A percentile compares a stretch with the other conserved stretches of the same genome.
Conservation (phyloP, 2,797 vertebrate genomes). For the Pogonophryne albipinna region DNA sequence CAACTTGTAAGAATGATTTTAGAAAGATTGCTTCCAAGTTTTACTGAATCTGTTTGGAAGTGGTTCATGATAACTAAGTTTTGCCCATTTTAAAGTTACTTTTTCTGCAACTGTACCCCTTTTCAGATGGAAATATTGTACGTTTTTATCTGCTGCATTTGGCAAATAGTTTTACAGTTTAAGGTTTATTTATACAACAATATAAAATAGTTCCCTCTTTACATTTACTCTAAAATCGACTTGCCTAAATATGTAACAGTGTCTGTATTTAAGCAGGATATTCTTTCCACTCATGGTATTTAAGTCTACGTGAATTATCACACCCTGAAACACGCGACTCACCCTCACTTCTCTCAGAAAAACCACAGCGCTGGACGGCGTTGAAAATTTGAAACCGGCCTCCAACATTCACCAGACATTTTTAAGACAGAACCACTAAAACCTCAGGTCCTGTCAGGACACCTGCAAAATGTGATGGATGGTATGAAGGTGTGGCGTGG, state of each 20-base stretch:
- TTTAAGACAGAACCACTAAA: constrained; percentile 39
- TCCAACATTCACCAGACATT: constrained; percentile 63
- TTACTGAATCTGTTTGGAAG: too few relatives aligned
- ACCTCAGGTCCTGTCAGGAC: constrained; percentile 57
- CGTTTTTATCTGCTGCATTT: too few relatives aligned
- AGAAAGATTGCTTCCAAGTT: too few relatives aligned
- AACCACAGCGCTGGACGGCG: constrained; percentile 48
- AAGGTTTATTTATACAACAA: too few relatives aligned
- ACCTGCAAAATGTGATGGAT: constrained; percentile 59
- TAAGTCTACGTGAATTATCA: constrained; percentile 32
- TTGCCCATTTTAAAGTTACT: too few relatives aligned
- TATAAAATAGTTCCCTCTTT: not conserved
- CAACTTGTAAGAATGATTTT: too few relatives aligned
- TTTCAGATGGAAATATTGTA: too few relatives aligned
- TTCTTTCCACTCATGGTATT: constrained; percentile 14
- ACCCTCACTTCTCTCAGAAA: constrained; percentile 38
- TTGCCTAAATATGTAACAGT: not conserved
- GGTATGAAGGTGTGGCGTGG: constrained; percentile 24
- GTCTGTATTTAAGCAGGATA: constrained; percentile 17
- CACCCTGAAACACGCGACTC: constrained; percentile 20
- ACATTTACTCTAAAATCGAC: not conserved
- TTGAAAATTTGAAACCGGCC: constrained; percentile 36
- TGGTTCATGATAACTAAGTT: too few relatives aligned
- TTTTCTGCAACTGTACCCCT: too few relatives aligned
- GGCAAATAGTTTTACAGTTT: too few relatives aligned